These are phyloP conservation scores for Stichopus horrens DNA, from an alignment of 53 echinoderm and acorn worm genomes.

Conservation along the genomic window DNA sequence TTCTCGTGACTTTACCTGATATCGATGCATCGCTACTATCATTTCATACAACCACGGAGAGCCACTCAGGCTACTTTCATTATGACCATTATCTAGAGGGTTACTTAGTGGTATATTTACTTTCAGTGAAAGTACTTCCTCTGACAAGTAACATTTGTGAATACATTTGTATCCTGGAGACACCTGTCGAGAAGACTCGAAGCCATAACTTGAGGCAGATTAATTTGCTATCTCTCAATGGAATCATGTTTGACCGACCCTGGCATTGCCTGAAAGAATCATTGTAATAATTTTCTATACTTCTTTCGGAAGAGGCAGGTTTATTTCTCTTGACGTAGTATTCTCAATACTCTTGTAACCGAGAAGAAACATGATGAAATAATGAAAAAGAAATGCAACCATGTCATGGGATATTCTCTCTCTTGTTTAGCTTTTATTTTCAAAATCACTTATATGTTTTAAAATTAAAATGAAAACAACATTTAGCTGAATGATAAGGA, in stretches of 20 bases:
- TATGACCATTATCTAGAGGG: neutral
- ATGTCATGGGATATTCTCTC: neutral
- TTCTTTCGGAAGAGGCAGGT: neutral
- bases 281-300: slow-evolving; percentile 7
- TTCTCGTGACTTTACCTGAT: too few relatives aligned
- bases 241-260: slow-evolving; percentile 17
- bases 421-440: neutral
- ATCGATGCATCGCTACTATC: too few relatives aligned
- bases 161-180: neutral
- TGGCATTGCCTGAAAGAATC: neutral
- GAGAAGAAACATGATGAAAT: neutral
- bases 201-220: slow-evolving; percentile 5
- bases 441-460: too few relatives aligned
- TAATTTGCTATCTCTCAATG: neutral
- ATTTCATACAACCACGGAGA: neutral
- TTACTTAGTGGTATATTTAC: neutral
- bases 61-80: neutral
- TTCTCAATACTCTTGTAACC: neutral
- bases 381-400: neutral
- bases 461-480: too few relatives aligned
- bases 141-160: neutral
- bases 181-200: slow-evolving; percentile 22
- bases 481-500: too few relatives aligned
- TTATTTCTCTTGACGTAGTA: neutral
- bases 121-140: neutral